A percentile compares a stretch with the other conserved stretches of the same genome.
Conservation (phyloP, 2,113 vertebrate genomes). For the Columba janthina region DNA sequence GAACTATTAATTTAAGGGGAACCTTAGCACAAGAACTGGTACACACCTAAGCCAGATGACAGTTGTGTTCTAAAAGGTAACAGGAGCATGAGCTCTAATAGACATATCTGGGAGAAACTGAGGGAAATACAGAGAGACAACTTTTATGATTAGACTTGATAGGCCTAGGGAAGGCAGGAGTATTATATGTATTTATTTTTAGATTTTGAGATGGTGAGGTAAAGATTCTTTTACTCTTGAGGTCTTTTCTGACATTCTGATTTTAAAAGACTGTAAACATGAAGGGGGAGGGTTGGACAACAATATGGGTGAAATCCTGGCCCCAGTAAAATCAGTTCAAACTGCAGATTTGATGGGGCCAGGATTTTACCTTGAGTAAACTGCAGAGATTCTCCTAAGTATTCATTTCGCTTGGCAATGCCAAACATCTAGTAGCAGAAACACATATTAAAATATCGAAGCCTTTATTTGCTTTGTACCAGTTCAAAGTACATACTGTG, state of each 20-base stretch:
- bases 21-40: neutral
- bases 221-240: neutral
- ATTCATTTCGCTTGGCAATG: neutral
- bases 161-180: neutral
- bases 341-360: neutral
- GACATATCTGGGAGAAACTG: neutral
- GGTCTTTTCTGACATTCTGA: neutral
- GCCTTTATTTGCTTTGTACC: neutral
- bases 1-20: neutral
- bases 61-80: neutral
- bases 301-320: neutral
- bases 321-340: neutral
- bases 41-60: neutral
- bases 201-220: neutral
- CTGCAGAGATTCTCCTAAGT: neutral
- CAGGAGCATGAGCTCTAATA: neutral
- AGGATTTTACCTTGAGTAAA: neutral
- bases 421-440: neutral
- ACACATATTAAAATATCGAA: neutral
- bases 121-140: neutral
- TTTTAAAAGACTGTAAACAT: neutral
- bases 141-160: neutral
- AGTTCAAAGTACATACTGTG: neutral
- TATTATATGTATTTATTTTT: neutral
- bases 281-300: neutral